Evolutionary conservation across 2,888 invertebrate genomes (phyloP).

Genomic region (Iselma pallidipennis): DNA sequence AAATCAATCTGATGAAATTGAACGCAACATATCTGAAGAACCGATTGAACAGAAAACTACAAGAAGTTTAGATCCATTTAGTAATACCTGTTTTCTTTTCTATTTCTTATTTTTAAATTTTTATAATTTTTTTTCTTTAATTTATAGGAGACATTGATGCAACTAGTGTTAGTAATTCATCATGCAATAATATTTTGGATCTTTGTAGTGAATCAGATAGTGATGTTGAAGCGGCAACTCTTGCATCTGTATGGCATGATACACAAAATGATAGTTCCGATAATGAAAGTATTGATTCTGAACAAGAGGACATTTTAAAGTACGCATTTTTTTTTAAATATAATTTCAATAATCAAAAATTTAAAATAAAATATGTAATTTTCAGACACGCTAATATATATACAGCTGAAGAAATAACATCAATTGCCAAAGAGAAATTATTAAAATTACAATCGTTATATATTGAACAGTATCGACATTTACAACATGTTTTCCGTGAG

Average conservation of each 20-base stretch:
- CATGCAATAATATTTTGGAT: slow-evolving; percentile 65
- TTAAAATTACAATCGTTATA: slow-evolving; percentile 79
- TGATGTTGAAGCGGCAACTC: slow-evolving; percentile 68
- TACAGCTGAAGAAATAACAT: slow-evolving; percentile 85
- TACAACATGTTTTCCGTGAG: slow-evolving; percentile 72
- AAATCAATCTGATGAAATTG: slow-evolving; percentile 45
- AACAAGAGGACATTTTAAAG: slow-evolving; percentile 77
- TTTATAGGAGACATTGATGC: slow-evolving; percentile 61
- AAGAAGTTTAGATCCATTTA: slow-evolving; percentile 62
- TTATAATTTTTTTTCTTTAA: slow-evolving; percentile 11
- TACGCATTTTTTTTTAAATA: slow-evolving; percentile 49
- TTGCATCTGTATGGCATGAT: slow-evolving; percentile 66
- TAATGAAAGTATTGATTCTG: slow-evolving; percentile 76
- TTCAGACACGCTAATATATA: slow-evolving; percentile 83
- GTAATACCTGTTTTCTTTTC: slow-evolving; percentile 53
- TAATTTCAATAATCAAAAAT: not conserved
- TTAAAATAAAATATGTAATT: too few relatives aligned
- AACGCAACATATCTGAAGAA: slow-evolving; percentile 52
- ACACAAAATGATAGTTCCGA: slow-evolving; percentile 72
- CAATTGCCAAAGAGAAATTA: slow-evolving; percentile 74
- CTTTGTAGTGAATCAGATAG: slow-evolving; percentile 77
- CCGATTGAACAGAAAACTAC: slow-evolving; percentile 56
- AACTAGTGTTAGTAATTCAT: slow-evolving; percentile 56
- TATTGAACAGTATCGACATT: slow-evolving; percentile 76
- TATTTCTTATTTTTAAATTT: slow-evolving; percentile 1